Conservation (phyloP, 2,888 invertebrate genomes). For the Eupithecia exiguata region DNA sequence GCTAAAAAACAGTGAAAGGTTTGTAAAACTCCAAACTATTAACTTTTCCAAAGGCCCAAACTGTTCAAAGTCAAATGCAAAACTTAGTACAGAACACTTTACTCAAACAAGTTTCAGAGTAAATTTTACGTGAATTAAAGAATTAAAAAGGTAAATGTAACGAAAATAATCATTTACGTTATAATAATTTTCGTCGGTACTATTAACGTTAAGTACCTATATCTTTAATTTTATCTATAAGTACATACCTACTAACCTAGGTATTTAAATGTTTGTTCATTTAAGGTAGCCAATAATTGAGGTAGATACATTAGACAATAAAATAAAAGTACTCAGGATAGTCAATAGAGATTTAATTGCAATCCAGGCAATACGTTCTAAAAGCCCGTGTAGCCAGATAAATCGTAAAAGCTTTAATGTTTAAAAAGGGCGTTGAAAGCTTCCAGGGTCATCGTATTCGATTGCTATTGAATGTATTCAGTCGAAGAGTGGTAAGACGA, state of each 20-base stretch:
- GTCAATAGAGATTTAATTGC: constrained; percentile 10
- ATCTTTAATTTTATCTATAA: no score
- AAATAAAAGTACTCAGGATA: neutral
- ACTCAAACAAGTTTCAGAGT: no score
- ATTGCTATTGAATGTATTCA: constrained; percentile 22
- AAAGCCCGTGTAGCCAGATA: constrained; percentile 17
- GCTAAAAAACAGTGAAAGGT: neutral
- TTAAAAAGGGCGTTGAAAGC: constrained; percentile 28
- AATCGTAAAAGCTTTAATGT: constrained; percentile 29
- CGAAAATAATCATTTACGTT: no score
- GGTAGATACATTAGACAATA: neutral
- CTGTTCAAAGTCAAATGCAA: neutral
- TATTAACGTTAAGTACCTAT: no score
- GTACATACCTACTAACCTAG: no score
- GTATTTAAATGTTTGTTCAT: neutral
- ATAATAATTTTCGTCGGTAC: no score
- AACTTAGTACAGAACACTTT: no score
- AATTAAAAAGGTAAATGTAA: no score
- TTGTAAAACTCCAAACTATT: neutral
- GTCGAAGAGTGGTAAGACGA: constrained; percentile 5
- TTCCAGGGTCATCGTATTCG: constrained; percentile 25
- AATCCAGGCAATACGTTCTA: constrained; percentile 14
- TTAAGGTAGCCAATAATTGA: neutral
- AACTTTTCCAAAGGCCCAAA: neutral
- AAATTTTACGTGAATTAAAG: no score